Base-by-base conservation (phyloP, 2,888 invertebrate genomes). In the Trypoxylon attenuatum region DNA sequence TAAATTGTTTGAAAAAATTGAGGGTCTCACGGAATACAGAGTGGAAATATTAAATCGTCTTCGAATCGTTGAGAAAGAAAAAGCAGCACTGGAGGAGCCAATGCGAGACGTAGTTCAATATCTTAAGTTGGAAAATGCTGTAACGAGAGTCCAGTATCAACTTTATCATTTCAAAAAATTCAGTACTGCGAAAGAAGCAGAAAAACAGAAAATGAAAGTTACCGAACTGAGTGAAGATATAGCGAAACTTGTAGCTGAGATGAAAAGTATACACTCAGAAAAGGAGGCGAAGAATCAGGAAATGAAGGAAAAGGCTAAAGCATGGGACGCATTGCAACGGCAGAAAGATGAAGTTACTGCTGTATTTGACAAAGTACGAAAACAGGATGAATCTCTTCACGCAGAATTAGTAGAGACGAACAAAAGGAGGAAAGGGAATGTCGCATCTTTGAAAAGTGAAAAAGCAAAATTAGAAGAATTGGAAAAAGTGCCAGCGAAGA, bases 21-120 rank as follows among this genome's bases (percentile, higher is more conserved):
- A 96, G 76, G 88, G 91, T 25, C 87, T 94, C 51, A 91, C 92
- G 2, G 94, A 94, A 58, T 90, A 91, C 77, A 89, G 95, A 15
- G 91, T 92, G 13, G 95, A 95, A 82, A 96, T 95, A 88, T 87
- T 96, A 52, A 96, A 96, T 84, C 90, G 96, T 63, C 92, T 97
- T 3, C 94, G 95, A 77, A 87, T 95, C 22, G 93, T 96, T 5
- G 93, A 95, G 81, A 92, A 92, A 53, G 96, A 96, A 84, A 92
- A 95, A 86, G 91, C 92, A 59, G 93, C 93, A 76, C 87, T 97
- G 49, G 91, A 94, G 78, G 91, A 90, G 62, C 94, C 95, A 0
- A 95, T 93, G 90, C 90, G 92, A 61, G 92, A 93, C 57, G 95
- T 95, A 0, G 90, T 95, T 0, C 91, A 92, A 45, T 93, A 92